Evolutionary conservation across 2,888 invertebrate genomes (phyloP), one percentile per base, ranked within the genome.

Genomic region (Papilio elwesi): DNA sequence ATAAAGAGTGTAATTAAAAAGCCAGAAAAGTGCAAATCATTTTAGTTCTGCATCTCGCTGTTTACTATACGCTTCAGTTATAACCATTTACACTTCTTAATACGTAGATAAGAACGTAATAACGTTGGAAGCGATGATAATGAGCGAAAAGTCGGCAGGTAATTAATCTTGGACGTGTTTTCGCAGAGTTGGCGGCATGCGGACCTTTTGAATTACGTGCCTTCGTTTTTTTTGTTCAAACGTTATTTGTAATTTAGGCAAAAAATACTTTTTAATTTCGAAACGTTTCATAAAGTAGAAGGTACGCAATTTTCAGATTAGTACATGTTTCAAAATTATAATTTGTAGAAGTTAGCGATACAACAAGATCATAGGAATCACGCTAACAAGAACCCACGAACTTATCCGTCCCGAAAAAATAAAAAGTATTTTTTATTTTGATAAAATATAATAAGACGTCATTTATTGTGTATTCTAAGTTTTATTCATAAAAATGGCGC

Each of bases 111-210:
- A n/a, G 43, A 59, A 59, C 13, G 57, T 57, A 59, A 43, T 59
- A 43, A 59, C 59, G 10, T 59, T 47, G 55, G 43, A 55, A 68
- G 47, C 55, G 55, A 53, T 26, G 52, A 63, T 68, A 55, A 68
- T 57, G 48, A 68, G 43, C 26, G 38, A 12, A 16, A 68, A 47
- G 68, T 68, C 55, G 53, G 43, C 55, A 68, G 53, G 68, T 68
- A 55, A 68, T 68, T 55, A 68, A 68, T 68, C 68, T 68, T 16
- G 47, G 55, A 57, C 68, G 55, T 68, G 68, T 55, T 64, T 64
- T 68, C 47, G 55, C 55, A 38, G 26, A 43, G 36, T 47, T 16
- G 43, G 13, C 51, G 15, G 26, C 9, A 47, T 26, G 26, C 57
- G 15, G 48, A 48, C 55, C 48, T 57, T 68, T 55, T 68, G n/a